Percentiles rank a stretch among this genome's conserved stretches.
These are phyloP conservation scores for Chiroxiphia lanceolata DNA, from an alignment of 2,797 vertebrate genomes.

Conservation along the genomic window DNA sequence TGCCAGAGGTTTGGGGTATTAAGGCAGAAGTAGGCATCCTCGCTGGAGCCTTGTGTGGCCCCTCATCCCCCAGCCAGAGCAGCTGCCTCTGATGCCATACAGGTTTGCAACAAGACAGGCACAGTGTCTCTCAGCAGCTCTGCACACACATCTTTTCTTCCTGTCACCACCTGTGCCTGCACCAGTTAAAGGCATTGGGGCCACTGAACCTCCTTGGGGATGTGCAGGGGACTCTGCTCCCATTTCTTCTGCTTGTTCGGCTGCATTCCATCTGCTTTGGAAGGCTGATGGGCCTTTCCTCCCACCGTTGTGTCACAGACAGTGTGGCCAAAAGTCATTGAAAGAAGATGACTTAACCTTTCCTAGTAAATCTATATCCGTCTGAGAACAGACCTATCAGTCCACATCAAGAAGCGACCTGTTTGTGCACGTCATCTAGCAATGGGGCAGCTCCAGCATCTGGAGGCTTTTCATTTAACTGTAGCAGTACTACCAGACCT, in stretches of 20 bases:
- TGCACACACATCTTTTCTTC: not conserved
- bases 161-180: not conserved
- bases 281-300: not conserved
- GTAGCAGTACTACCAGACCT: not conserved
- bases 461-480: not conserved
- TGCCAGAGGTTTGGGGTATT: not conserved
- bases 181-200: not conserved
- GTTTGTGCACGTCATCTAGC: not conserved
- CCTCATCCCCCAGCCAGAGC: not conserved
- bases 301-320: rapidly evolving
- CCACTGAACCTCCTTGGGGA: not conserved
- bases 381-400: not conserved
- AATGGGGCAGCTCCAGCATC: not conserved
- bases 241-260: not conserved
- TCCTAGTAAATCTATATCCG: not conserved
- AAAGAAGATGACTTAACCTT: not conserved
- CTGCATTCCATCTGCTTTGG: not conserved
- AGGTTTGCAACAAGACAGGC: not conserved
- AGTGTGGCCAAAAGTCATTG: not conserved
- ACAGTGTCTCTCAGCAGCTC: not conserved
- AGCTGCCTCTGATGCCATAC: not conserved
- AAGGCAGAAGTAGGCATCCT: not conserved
- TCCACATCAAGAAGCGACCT: not conserved
- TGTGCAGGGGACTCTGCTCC: not conserved
- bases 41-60: not conserved